Base-by-base conservation (phyloP, 1,140 invertebrate genomes). In the Halesus radiatus region DNA sequence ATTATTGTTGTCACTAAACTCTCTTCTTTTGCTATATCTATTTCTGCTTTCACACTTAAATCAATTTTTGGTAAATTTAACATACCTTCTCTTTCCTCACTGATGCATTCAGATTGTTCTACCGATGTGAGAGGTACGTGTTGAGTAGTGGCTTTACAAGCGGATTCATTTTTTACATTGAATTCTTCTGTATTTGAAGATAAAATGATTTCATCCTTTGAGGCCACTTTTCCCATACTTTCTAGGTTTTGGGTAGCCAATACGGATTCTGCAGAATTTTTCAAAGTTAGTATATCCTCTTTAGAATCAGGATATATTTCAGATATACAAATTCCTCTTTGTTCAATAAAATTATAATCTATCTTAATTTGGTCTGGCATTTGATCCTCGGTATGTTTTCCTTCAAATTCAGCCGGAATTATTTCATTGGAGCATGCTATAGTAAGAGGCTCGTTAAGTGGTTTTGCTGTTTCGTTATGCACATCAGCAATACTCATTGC, bases 1-100 rank as follows among this genome's bases (percentile, higher is more conserved):
- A 91, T 84, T 66, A 88, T 89, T 82, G 88, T 91, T 0, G 89
- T 86, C 3, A 92, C 91, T 45, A 92, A 88, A 64, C 84, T 84
- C 83, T 92, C 88, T 15, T 88, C 84, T 81, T 88, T 85, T 76
- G 92, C 87, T 54, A 91, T 62, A 3, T 85, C 84, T 32, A 92
- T 91, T 86, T 89, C 87, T 4, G 82, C 85, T 15, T 62, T 80
- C 81, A 89, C 85, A 6, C 89, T 90, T 78, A 80, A 72, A 64
- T 78, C 79, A 54, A 83, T 26, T 23, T 50, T 73, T 32, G 76
- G 76, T 56, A 84, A 83, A 18, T 64, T 54, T 58, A 91, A 86
- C 66, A 84, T 82, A 37, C 85, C 87, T 88, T 92, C 92, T 84
- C 89, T 91, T 85, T 92, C 92, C 10, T 88, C 90, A 58, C 85